A percentile compares a stretch with the other conserved stretches of the same genome.
Evolutionary conservation across 2,113 vertebrate species (phyloP).

Genomic region (Seriola dumerili): DNA sequence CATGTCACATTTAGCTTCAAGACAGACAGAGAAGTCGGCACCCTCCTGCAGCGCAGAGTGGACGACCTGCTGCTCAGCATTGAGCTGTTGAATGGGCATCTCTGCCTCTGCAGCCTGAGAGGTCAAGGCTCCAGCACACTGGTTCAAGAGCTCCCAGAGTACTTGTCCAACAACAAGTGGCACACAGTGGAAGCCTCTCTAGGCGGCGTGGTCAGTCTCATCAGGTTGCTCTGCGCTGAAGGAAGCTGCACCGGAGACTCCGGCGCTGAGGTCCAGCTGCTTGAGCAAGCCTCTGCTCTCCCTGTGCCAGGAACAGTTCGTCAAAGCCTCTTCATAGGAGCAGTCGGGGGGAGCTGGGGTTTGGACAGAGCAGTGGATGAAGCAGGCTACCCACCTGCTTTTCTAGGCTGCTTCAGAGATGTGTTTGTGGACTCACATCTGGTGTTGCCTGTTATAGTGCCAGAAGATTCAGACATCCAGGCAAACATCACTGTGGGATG

Average conservation of each 20-base stretch:
- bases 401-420: constrained; percentile 94
- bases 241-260: constrained; percentile 70
- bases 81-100: constrained; percentile 83
- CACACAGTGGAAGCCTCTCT: constrained; percentile 87
- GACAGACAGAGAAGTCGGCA: constrained; percentile 82
- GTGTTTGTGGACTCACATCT: constrained; percentile 84
- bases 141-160: constrained; percentile 82
- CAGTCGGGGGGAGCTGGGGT: constrained; percentile 62
- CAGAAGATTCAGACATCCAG: constrained; percentile 61
- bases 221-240: constrained; percentile 86
- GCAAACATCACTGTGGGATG: constrained; percentile 89
- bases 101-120: constrained; percentile 82
- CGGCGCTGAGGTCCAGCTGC: constrained; percentile 23
- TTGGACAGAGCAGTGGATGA: constrained; percentile 58
- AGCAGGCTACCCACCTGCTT: constrained; percentile 75
- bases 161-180: constrained; percentile 88
- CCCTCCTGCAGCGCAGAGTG: constrained; percentile 83
- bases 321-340: constrained; percentile 86
- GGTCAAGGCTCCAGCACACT: constrained; percentile 65
- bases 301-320: constrained; percentile 30
- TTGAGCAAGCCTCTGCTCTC: constrained; percentile 73
- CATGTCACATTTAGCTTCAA: constrained; percentile 88
- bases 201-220: constrained; percentile 81
- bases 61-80: constrained; percentile 82
- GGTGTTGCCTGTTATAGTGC: constrained; percentile 78